These are phyloP conservation scores for Mungos mungo DNA, from an alignment of 2,113 vertebrate genomes.

Conservation along the genomic window DNA sequence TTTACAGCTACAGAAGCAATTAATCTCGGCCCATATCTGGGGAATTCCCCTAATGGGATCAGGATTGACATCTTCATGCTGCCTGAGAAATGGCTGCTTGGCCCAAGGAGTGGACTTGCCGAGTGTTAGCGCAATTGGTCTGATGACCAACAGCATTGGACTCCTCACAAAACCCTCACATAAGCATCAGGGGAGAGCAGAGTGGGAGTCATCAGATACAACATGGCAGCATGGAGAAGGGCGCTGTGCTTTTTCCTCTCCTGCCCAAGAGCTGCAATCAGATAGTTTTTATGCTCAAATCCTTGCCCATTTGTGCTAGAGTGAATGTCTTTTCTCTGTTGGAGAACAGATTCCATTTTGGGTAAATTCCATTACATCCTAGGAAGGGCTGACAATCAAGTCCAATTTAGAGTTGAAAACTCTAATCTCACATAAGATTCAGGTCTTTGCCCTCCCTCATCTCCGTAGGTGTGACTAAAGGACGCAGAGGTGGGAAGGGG, in stretches of 20 bases:
- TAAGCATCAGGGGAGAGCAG: background rate
- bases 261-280: background rate
- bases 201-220: background rate
- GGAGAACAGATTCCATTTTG: background rate
- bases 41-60: background rate
- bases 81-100: background rate
- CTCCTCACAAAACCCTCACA: background rate
- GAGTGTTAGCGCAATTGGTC: accelerated
- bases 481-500: background rate
- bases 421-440: background rate
- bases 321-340: background rate
- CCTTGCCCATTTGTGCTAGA: too few species aligned
- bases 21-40: background rate
- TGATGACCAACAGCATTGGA: background rate
- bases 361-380: background rate
- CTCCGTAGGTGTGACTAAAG: background rate
- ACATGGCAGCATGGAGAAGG: background rate
- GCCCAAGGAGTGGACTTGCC: background rate
- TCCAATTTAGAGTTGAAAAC: background rate
- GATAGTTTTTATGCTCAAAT: background rate
- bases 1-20: background rate
- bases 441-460: background rate
- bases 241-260: too few species aligned
- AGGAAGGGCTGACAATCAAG: background rate
- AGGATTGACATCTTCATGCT: background rate